Evolutionary conservation across 1,140 invertebrate genomes (phyloP), one percentile per base, ranked within the genome.

Genomic region (Leucophenga varia): DNA sequence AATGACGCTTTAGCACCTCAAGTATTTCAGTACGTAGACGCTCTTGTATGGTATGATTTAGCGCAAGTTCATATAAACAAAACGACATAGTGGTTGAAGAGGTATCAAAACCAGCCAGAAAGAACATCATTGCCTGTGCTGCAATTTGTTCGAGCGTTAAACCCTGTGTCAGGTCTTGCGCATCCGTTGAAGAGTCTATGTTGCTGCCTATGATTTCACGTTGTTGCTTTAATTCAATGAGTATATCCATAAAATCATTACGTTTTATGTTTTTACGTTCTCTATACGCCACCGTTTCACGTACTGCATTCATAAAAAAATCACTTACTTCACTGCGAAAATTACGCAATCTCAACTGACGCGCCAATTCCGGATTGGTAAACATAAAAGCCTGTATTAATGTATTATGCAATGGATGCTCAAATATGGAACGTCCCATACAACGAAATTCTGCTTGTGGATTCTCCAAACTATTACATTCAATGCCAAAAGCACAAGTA

Each of bases 41-140:
- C 1, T 83, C 71, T 53, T 88, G 86, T 2, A 84, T 63, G 0
- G 82, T 78, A 13, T 79, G 80, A 61, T 86, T 74, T 2, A 77
- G 46, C 0, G 84, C 83, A 43, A 89, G 57, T 49, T 82, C 79
- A 54, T 82, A 82, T 0, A 83, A 50, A 2, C 76, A 63, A 48
- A 80, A 82, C 0, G 77, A 61, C 49, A 86, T 75, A 0, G 79
- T 77, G 1, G 78, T 78, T 6, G 84, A 78, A 17, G 83, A 79
- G 0, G 84, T 84, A 25, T 88, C 86, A 54, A 81, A 87, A 13
- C 85, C 85, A 28, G 83, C 85, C n/a, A 85, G 36, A 44, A 84
- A 79, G 40, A 78, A 78, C 2, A 69, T 41, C 36, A 77, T 57
- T 0, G 61, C 73, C n/a, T 79, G 76, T 9, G 69, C 54, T 0